A percentile compares a stretch with the other conserved stretches of the same genome.
phyloP scores from a whole-genome alignment of 2,113 vertebrate species.

The Erythrocercus mccallii region DNA sequence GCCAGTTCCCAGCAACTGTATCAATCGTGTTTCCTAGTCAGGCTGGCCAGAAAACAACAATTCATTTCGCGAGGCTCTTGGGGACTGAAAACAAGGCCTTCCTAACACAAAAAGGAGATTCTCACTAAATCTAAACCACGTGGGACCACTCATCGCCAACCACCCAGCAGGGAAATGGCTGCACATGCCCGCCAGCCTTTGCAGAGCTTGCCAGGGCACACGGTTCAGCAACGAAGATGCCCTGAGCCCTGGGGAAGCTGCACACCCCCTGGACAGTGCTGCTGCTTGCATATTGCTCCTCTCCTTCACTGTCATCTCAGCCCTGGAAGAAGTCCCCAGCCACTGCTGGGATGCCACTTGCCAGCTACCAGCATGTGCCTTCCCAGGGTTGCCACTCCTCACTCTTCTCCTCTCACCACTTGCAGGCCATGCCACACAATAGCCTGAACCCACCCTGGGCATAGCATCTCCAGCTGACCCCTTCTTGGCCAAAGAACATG shows the following conservation, averaged over 20 bases:
- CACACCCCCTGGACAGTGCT: accelerated
- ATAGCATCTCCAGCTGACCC: neutral
- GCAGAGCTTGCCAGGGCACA: neutral
- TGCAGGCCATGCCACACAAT: neutral
- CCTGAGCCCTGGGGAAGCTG: accelerated
- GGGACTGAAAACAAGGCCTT: slow-evolving; percentile 33
- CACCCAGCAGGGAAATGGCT: neutral
- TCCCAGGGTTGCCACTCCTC: accelerated
- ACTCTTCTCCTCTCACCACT: neutral
- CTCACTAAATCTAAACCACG: slow-evolving; percentile 1
- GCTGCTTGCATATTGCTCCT: neutral
- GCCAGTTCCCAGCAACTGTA: slow-evolving; percentile 1
- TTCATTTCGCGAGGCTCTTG: neutral
- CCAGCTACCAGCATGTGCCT: neutral
- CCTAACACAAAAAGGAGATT: neutral
- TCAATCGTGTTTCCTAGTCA: neutral
- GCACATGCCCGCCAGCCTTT: neutral
- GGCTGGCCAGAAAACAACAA: neutral
- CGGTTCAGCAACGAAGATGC: accelerated
- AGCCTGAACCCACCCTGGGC: neutral
- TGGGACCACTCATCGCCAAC: neutral
- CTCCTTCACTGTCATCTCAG: neutral
- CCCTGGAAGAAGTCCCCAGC: neutral
- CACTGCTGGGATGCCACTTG: neutral
- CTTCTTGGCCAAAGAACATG: accelerated